Conservation (phyloP, 1,140 invertebrate genomes). For the Drosophila teissieri region DNA sequence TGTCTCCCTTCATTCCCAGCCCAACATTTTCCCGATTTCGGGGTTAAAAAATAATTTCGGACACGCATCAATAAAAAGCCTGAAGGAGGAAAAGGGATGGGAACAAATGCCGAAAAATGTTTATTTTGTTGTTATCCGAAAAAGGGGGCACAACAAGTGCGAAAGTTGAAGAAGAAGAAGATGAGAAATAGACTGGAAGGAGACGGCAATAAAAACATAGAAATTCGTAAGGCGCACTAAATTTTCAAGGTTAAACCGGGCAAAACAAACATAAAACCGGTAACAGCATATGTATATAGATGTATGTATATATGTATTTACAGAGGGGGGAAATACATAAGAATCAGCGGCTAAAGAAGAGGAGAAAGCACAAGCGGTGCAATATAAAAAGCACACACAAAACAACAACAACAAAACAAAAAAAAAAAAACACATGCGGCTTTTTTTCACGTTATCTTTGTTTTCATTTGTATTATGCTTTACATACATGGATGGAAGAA, state of each 20-base stretch:
- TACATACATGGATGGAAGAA: neutral
- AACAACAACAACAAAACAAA: constrained; percentile 3
- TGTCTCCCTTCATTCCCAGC: neutral
- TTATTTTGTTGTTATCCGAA: constrained; percentile 34
- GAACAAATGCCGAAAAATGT: constrained; percentile 16
- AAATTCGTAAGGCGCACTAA: constrained; percentile 71
- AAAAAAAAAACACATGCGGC: neutral
- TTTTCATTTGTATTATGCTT: constrained; percentile 11
- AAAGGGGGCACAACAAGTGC: constrained; percentile 72
- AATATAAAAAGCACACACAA: constrained; percentile 26
- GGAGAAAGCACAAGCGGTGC: constrained; percentile 37
- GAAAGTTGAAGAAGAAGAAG: constrained; percentile 32
- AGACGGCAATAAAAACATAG: constrained; percentile 73
- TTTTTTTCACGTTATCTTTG: constrained; percentile 5
- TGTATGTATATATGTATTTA: constrained; percentile 11
- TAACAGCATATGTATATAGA: constrained; percentile 59
- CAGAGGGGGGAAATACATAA: constrained; percentile 6
- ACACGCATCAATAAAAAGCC: constrained; percentile 22
- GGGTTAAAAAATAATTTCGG: constrained; percentile 26
- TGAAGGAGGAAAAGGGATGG: neutral
- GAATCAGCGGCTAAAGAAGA: constrained; percentile 5
- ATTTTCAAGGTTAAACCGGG: constrained; percentile 82
- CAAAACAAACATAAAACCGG: constrained; percentile 83
- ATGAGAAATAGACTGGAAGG: constrained; percentile 28
- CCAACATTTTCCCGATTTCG: constrained; percentile 13